A percentile compares a stretch with the other conserved stretches of the same genome.
These are phyloP conservation scores for Hystrix brachyura DNA, from an alignment of 2,113 vertebrate genomes.

Conservation along the genomic window DNA sequence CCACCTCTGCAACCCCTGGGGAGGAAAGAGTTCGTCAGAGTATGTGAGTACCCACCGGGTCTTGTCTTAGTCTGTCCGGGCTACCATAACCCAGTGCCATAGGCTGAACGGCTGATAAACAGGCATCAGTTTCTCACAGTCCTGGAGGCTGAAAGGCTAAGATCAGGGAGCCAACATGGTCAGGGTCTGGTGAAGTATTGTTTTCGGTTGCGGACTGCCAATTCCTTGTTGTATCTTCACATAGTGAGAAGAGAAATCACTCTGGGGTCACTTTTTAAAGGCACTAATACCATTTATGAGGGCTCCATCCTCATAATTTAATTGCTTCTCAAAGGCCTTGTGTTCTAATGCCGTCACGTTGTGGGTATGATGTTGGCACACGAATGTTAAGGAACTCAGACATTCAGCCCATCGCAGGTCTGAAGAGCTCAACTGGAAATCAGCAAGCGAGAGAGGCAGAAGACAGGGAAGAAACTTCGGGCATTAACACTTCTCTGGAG, in stretches of 20 bases:
- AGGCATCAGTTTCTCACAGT: neutral
- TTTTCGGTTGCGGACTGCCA: neutral
- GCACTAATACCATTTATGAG: neutral
- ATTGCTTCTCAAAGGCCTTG: neutral
- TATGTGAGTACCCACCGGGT: fast-evolving
- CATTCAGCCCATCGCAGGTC: neutral
- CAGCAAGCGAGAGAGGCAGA: neutral
- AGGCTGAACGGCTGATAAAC: neutral
- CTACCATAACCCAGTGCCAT: neutral
- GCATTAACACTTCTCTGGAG: neutral
- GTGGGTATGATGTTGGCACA: neutral
- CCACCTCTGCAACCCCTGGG: neutral
- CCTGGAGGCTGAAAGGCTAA: neutral
- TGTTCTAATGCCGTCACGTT: too few species aligned
- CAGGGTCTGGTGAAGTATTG: neutral
- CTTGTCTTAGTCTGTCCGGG: neutral
- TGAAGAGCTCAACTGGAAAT: neutral
- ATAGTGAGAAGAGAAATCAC: too few species aligned
- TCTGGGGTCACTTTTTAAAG: neutral
- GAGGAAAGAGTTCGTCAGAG: neutral
- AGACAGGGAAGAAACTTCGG: too few species aligned
- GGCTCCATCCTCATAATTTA: neutral
- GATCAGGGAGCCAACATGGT: neutral
- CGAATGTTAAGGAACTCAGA: neutral
- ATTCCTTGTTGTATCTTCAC: neutral